Percentiles rank a stretch among this genome's conserved stretches.
Evolutionary conservation across 2,888 invertebrate genomes (phyloP).

Genomic region (Drosophila kuntzei): DNA sequence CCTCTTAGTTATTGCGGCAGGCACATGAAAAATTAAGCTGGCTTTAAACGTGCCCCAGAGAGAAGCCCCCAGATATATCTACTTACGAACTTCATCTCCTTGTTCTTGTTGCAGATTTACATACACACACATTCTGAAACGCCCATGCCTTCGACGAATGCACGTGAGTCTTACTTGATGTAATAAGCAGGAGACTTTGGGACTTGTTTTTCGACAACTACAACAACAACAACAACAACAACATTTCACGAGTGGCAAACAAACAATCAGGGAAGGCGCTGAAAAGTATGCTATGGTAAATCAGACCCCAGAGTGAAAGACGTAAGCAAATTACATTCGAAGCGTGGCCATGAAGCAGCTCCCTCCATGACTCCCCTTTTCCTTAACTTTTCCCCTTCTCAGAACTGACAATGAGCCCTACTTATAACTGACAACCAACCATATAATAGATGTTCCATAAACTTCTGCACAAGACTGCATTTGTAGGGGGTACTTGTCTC

Average conservation of each 20-base stretch:
- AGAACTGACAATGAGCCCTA: constrained; percentile 12
- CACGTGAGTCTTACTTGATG: constrained; percentile 57
- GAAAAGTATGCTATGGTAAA: constrained; percentile 64
- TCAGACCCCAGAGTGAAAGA: constrained; percentile 67
- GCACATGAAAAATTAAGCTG: constrained; percentile 75
- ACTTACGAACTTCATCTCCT: constrained; percentile 1
- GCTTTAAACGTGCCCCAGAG: constrained; percentile 65
- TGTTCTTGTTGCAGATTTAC: constrained; percentile 53
- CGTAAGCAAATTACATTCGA: constrained; percentile 62
- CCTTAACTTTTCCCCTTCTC: background rate
- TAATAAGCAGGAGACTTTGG: constrained; percentile 78
- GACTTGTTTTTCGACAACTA: constrained; percentile 56
- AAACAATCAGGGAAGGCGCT: constrained; percentile 60
- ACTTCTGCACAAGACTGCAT: constrained; percentile 35
- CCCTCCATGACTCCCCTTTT: no score
- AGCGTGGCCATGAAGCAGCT: constrained; percentile 16
- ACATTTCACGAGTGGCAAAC: constrained; percentile 43
- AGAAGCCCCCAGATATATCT: constrained; percentile 6
- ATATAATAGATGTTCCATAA: constrained; percentile 52
- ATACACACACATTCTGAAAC: constrained; percentile 32
- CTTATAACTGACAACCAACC: constrained; percentile 41
- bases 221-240: constrained; percentile 10
- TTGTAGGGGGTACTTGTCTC: constrained; percentile 1
- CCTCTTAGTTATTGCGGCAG: constrained; percentile 49
- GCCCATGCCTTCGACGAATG: constrained; percentile 19